These are phyloP conservation scores for Tinea trinotella DNA, from an alignment of 2,888 invertebrate genomes.

Conservation along the genomic window DNA sequence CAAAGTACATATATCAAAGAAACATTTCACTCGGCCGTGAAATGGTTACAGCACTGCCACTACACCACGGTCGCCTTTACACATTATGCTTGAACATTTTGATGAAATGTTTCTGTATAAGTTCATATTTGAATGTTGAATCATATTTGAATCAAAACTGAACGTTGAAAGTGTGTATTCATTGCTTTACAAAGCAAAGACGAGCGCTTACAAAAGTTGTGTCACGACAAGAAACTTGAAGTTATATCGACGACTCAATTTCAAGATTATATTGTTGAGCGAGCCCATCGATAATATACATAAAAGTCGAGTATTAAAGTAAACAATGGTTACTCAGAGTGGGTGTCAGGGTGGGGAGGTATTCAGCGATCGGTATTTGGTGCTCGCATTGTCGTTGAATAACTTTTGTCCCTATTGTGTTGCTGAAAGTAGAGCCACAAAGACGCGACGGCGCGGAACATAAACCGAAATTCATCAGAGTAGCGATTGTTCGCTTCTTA, in stretches of 20 bases:
- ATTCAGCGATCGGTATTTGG: conserved; percentile 65
- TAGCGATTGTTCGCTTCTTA: conserved; percentile 63
- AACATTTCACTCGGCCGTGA: too few relatives aligned
- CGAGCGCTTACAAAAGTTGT: conserved; percentile 1
- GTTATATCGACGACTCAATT: conserved; percentile 34
- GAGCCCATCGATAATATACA: conserved; percentile 52
- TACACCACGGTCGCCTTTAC: too few relatives aligned
- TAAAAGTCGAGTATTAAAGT: conserved; percentile 68
- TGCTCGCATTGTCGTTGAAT: conserved; percentile 72
- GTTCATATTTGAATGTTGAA: too few relatives aligned
- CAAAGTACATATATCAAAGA: too few relatives aligned
- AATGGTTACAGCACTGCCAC: too few relatives aligned
- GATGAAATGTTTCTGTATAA: too few relatives aligned
- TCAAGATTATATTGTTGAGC: conserved; percentile 41
- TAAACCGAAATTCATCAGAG: conserved; percentile 71
- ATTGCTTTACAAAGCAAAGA: too few relatives aligned
- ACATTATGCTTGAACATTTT: too few relatives aligned
- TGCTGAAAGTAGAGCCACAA: conserved; percentile 68
- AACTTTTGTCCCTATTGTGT: conserved; percentile 74
- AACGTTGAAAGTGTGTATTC: too few relatives aligned
- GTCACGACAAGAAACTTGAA: not conserved
- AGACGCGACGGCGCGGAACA: conserved; percentile 63
- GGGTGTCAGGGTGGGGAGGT: conserved; percentile 32
- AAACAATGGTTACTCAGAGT: conserved; percentile 58
- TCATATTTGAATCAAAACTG: too few relatives aligned